Evolutionary conservation across 2,888 invertebrate species (phyloP), one percentile per base, ranked within the genome.

Genomic region (Micropterix aruncella): DNA sequence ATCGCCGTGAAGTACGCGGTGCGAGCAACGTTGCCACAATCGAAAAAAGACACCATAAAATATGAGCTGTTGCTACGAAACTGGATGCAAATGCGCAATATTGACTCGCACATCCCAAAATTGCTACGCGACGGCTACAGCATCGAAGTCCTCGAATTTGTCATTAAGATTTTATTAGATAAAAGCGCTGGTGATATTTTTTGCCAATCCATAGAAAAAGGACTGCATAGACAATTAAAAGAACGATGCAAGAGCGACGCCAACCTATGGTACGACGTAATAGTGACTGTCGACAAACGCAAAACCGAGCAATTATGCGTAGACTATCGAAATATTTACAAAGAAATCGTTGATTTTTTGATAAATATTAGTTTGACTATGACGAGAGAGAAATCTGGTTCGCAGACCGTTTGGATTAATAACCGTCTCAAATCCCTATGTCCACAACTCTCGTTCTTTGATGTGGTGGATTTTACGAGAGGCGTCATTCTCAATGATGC

Each of bases 371-470:
- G 27, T 27, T 27, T 27, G 12, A 12, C 27, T 27, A 7, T 27
- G 5, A 49, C 41, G 44, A 42, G 36, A 48, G 52, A 42, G 41
- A 50, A 42, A 50, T 51, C 12, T 73, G 72, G 72, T 50, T 54
- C 9, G 55, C 55, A 38, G 55, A 65, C 50, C 5, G 27, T 27
- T 12, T 27, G 27, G 27, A 27, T 12, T 5, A 27, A 27, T 12
- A 49, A 51, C 9, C n/a, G n/a, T n/a, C 49, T 47, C 43, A 50
- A 53, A 40, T 57, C 55, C 18, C 50, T 59, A 46, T 64, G 58
- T 51, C 58, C 60, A 43, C 69, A 73, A 49, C 58, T 80, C 18
- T 62, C 64, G 46, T 74, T 73, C 55, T 58, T 63, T 1, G 67
- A 75, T 53, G 57, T 80, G 44, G 54, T 64, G 2, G 52, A 53